A percentile compares a stretch with the other conserved stretches of the same genome.
phyloP scores from a whole-genome alignment of 1,140 invertebrate genomes.

The Belonocnema kinseyi region DNA sequence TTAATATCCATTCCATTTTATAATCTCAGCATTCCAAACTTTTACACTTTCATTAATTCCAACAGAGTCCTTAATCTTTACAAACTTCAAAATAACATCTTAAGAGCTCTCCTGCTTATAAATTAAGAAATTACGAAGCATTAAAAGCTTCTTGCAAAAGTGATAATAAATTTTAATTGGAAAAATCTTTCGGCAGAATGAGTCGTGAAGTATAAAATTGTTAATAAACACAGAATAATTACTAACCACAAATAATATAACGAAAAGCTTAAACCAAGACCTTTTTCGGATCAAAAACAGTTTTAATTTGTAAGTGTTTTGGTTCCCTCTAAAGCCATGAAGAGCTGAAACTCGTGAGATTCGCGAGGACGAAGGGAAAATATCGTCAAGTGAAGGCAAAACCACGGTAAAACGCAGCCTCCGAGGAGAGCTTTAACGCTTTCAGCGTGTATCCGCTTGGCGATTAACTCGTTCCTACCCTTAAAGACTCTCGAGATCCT shows the following conservation, averaged over 20 bases:
- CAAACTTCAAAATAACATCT: too few species aligned
- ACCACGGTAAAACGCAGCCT: conserved; percentile 32
- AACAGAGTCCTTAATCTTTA: too few species aligned
- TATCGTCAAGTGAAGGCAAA: conserved; percentile 31
- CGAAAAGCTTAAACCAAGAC: not conserved
- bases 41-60: too few species aligned
- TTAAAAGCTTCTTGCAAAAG: too few species aligned
- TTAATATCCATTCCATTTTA: too few species aligned
- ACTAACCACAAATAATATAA: not conserved
- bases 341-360: not conserved
- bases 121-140: too few species aligned
- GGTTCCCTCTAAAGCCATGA: not conserved
- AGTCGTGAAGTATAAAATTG: not conserved
- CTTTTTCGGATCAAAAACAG: not conserved
- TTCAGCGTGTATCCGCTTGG: conserved; percentile 46
- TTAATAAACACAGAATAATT: not conserved
- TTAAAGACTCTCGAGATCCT: conserved; percentile 45
- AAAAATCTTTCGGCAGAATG: not conserved
- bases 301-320: not conserved
- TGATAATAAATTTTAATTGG: too few species aligned
- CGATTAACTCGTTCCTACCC: conserved; percentile 54
- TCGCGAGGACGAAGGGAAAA: not conserved
- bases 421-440: conserved; percentile 42
- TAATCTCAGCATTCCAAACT: too few species aligned
- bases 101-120: too few species aligned